Evolutionary conservation across 2,888 invertebrate species (phyloP), one percentile per base, ranked within the genome.

Genomic region (Neoitamus cyanurus): DNA sequence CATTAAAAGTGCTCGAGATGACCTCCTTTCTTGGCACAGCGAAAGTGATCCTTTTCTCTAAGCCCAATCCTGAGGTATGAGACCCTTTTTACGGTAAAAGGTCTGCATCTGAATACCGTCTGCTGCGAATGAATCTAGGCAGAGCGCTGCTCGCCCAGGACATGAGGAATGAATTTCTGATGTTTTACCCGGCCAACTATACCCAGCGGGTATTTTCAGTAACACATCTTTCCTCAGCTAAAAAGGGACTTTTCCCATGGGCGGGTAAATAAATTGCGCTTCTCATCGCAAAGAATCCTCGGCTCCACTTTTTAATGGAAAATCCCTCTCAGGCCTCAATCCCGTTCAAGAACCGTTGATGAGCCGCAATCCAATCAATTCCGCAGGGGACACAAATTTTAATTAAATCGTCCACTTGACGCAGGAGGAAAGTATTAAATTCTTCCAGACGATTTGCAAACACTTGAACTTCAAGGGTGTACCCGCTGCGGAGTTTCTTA

Each of bases 31-130:
- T 37, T 4, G 75, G 20, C 75, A 15, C 25, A 25, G 28, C 5
- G 42, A 75, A 75, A 75, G 42, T 75, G 42, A 75, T 75, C 75
- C 75, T 37, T 58, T 58, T 58, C 15, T 42, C 42, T 75, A 75
- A 42, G 28, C 28, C 25, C 42, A 75, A 42, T 75, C 42, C 13
- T 25, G 28, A 75, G 75, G 75, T 37, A 75, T 42, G 75, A 75
- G 42, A 42, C 42, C 75, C 25, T 75, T 75, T 75, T 75, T 75
- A 42, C n/a, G 20, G 25, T 75, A 42, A 25, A 75, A 37, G 28
- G 20, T 15, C 31, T 20, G n/a, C n/a, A n/a, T n/a, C n/a, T 75
- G 37, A 75, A 75, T 20, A 37, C 37, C 37, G 75, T 75, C 42
- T 75, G n/a, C 6, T n/a, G 0, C 20, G 42, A 75, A 75, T 42